Base-by-base conservation (phyloP, 2,113 vertebrate genomes). In the Entelurus aequoreus region DNA sequence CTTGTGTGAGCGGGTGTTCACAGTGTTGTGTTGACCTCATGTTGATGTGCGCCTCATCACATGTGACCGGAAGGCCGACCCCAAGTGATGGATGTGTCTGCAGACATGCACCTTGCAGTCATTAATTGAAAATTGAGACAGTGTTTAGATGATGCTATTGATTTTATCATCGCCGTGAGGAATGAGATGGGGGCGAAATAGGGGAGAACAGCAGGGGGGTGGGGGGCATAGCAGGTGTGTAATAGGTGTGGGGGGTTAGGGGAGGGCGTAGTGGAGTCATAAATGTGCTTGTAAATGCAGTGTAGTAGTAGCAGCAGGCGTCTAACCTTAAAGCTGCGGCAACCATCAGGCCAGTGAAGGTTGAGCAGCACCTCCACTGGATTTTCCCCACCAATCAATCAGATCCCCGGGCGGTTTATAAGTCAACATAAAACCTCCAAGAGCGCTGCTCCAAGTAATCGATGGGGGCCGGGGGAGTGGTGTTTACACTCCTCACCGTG, bases 81-180 rank as follows among this genome's bases (percentile, higher is more conserved):
- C 47, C 56, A 55, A 48, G 62, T 82, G 84, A 87, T 72, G 68
- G 81, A 86, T 84, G 71, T 60, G 77, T 86, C 83, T 84, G 77
- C 73, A 71, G 67, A 79, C 68, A 68, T 53, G 4, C 71, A 66
- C 74, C 77, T 78, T 75, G 63, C 66, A 72, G 74, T 76, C 50
- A 48, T 84, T 84, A 78, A 83, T 81, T 86, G 80, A 84, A 88
- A 87, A 85, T 63, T 82, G 84, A 85, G 81, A 85, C 79, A 71
- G 69, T 78, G 75, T 60, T 66, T 69, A 75, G 82, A 85, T 77
- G 76, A 81, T 78, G 71, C 61, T 83, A 88, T 88, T 85, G 80
- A 87, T 87, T 86, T 85, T 74, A 64, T 47, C 75, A 58, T 66
- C 54, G 69, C 0, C 0, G 21, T 56, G 13, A 68, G 63, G 46